These are phyloP conservation scores for Rugalucina vietnamica DNA, from an alignment of 2,888 invertebrate species.

Conservation along the genomic window DNA sequence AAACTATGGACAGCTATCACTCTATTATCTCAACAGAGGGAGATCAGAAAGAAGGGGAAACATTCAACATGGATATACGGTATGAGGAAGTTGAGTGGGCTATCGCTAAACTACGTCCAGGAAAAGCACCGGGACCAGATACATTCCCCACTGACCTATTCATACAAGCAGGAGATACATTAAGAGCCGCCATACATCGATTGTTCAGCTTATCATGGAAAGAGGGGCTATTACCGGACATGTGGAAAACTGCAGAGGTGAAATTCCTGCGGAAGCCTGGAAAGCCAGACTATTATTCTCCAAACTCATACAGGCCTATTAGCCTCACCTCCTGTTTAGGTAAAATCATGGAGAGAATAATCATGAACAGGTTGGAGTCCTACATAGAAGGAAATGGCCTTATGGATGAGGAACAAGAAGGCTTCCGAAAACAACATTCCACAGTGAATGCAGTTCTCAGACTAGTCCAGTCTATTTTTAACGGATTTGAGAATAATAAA, in stretches of 20 bases:
- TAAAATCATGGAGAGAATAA: constrained; percentile 16
- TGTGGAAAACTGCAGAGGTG: constrained; percentile 20
- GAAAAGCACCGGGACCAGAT: constrained; percentile 16
- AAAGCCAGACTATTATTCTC: constrained; percentile 19
- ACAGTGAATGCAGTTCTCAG: constrained; percentile 9
- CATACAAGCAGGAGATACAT: neutral
- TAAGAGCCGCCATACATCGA: neutral
- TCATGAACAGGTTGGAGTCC: constrained; percentile 5
- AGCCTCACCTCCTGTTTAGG: constrained; percentile 17
- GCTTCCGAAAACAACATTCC: constrained; percentile 21
- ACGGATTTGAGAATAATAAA: neutral
- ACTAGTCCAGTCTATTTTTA: neutral
- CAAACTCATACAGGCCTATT: constrained; percentile 25
- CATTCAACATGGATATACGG: neutral
- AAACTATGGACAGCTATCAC: neutral
- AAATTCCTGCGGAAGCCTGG: constrained; percentile 29
- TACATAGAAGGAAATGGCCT: constrained; percentile 6
- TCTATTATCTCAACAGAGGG: neutral
- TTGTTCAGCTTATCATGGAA: constrained; percentile 23
- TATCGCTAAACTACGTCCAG: neutral
- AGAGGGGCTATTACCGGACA: neutral
- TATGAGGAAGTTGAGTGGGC: constrained; percentile 6
- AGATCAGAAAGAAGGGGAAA: neutral
- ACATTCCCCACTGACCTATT: neutral
- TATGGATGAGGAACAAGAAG: constrained; percentile 22